Evolutionary conservation across 2,888 invertebrate species (phyloP).

Genomic region (Idaea aversata): DNA sequence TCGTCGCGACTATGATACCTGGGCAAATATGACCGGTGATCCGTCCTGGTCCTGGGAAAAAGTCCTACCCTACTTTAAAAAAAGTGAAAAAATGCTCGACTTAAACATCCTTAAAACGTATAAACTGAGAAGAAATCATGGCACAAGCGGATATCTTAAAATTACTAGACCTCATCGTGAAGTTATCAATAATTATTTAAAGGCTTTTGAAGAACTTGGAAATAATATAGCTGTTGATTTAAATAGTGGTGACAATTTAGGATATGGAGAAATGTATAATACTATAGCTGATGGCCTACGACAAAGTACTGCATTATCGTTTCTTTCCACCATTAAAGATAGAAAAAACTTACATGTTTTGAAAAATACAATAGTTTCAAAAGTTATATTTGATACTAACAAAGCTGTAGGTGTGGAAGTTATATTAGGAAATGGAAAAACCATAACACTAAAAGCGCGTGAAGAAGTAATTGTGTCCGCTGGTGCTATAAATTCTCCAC

Average conservation of each 20-base stretch:
- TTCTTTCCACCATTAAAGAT: slow-evolving; percentile 33
- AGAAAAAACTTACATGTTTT: slow-evolving; percentile 42
- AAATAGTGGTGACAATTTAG: slow-evolving; percentile 48
- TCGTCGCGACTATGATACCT: slow-evolving; percentile 53
- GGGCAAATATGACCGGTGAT: slow-evolving; percentile 65
- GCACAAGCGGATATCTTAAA: slow-evolving; percentile 32
- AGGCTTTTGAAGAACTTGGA: slow-evolving; percentile 57
- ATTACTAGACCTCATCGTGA: slow-evolving; percentile 31
- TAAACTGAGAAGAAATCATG: slow-evolving; percentile 27
- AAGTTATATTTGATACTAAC: slow-evolving; percentile 34
- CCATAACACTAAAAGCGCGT: slow-evolving; percentile 29
- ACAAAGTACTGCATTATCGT: slow-evolving; percentile 65
- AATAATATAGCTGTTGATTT: slow-evolving; percentile 43
- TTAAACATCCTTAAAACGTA: slow-evolving; percentile 25
- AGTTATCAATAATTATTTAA: slow-evolving; percentile 31
- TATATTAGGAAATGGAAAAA: slow-evolving; percentile 26
- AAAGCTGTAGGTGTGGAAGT: slow-evolving; percentile 35
- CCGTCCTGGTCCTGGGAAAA: slow-evolving; percentile 73
- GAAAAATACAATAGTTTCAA: slow-evolving; percentile 36
- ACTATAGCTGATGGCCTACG: slow-evolving; percentile 46
- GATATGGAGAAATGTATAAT: slow-evolving; percentile 29
- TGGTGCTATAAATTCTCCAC: slow-evolving; percentile 42
- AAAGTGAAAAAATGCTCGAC: slow-evolving; percentile 55
- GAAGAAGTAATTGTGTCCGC: slow-evolving; percentile 45
- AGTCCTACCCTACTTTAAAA: slow-evolving; percentile 64